These are phyloP conservation scores for Typhlichthys subterraneus DNA, from an alignment of 2,797 vertebrate species.

Conservation along the genomic window DNA sequence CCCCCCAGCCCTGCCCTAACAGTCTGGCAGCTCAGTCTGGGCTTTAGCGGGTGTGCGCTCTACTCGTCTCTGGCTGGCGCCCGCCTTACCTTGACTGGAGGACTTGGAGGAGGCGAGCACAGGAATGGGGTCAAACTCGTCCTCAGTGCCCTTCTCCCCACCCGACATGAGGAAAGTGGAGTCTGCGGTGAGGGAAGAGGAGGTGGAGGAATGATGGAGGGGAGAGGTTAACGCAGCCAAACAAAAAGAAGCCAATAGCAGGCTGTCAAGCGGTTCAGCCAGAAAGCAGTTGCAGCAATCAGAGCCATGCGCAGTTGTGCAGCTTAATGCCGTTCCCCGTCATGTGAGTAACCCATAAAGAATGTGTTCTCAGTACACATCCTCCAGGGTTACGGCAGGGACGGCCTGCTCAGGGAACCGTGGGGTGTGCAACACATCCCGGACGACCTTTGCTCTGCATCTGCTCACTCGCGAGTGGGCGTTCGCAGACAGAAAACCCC, in stretches of 20 bases:
- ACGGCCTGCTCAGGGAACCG: slow-evolving; percentile 2
- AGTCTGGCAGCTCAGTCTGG: slow-evolving; percentile 25
- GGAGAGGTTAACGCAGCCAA: slow-evolving; percentile 82
- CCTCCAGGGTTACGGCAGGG: neutral
- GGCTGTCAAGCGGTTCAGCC: slow-evolving; percentile 47
- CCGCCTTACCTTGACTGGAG: slow-evolving; percentile 95
- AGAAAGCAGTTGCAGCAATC: slow-evolving; percentile 39
- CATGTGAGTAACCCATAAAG: neutral
- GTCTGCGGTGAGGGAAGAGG: slow-evolving; percentile 81
- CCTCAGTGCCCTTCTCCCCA: slow-evolving; percentile 89
- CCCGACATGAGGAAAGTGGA: slow-evolving; percentile 92
- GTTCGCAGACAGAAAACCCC: slow-evolving; percentile 8
- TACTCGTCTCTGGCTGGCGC: slow-evolving; percentile 49
- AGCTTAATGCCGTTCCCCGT: slow-evolving; percentile 24
- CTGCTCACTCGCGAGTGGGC: neutral
- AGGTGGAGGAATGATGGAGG: slow-evolving; percentile 52
- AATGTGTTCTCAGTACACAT: slow-evolving; percentile 5
- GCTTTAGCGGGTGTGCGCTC: slow-evolving; percentile 36
- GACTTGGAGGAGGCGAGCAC: slow-evolving; percentile 98
- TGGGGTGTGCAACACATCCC: too few species aligned
- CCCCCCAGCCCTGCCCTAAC: slow-evolving; percentile 14
- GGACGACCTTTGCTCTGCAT: slow-evolving; percentile 2
- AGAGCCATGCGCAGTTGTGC: slow-evolving; percentile 46
- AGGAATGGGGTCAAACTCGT: slow-evolving; percentile 99
- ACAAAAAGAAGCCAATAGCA: slow-evolving; percentile 48